Base-by-base conservation (phyloP, 1,140 invertebrate genomes). In the Harpegnathos saltator region DNA sequence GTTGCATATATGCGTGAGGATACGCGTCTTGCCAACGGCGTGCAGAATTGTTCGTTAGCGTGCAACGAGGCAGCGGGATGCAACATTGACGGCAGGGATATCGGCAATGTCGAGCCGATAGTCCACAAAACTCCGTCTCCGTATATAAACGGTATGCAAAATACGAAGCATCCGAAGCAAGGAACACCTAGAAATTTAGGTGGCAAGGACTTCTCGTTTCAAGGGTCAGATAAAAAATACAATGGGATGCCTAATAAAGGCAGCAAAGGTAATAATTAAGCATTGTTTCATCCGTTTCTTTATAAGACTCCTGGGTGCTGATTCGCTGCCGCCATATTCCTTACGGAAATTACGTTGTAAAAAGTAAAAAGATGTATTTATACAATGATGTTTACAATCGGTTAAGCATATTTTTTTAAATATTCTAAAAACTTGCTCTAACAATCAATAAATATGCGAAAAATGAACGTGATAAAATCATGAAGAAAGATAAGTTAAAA, bases 11-110 rank as follows among this genome's bases (percentile, higher is more conserved):
- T 54, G 5, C 71, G 68, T n/a, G 72, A 82, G 5, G 86, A 83
- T 22, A 24, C 48, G 14, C 63, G 62, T 26, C 61, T 82, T 54
- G 54, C 69, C 4, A 65, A 62, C 1, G 69, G 56, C 11, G 61
- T 78, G 44, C 77, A 85, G 26, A 50, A 88, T 54, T 85, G 83
- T 50, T 69, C 54, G 15, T 3, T 88, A 38, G 61, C 48, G 0
- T 81, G 22, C 24, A 50, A 73, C 15, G 84, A 66, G 0, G 26
- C 22, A 48, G 44, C 65, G 22, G 11, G n/a, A 26, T 50, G 1
- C 19, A 84, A 24, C 33, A 58, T 59, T 54, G 38, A 62, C 4
- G 19, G 7, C 9, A 82, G 59, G 22, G 69, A 85, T 11, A 48
- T 26, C 54, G 7, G 0, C 3, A n/a, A 9, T 44, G 38, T 11